These are phyloP conservation scores for Drosophila albomicans DNA, from an alignment of 1,140 invertebrate genomes.

Conservation along the genomic window DNA sequence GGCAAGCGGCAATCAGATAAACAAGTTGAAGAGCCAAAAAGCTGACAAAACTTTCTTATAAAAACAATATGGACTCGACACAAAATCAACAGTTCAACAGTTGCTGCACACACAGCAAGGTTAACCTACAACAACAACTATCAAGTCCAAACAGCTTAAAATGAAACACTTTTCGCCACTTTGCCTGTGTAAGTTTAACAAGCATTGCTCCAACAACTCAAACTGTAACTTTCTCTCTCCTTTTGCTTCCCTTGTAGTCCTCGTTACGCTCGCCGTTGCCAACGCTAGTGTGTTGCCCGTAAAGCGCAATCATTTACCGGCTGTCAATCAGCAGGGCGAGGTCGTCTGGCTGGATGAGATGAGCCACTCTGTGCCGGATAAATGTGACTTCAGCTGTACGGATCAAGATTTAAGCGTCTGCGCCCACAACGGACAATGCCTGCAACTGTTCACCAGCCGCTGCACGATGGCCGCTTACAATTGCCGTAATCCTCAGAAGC, in stretches of 20 bases:
- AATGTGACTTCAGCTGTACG: constrained; percentile 57
- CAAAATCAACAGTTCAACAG: constrained; percentile 65
- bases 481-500: constrained; percentile 73
- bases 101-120: constrained; percentile 70
- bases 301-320: constrained; percentile 32
- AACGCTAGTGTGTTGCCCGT: constrained; percentile 57
- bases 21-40: constrained; percentile 14
- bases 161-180: constrained; percentile 57
- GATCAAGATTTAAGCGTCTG: constrained; percentile 59
- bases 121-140: constrained; percentile 33
- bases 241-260: constrained; percentile 23
- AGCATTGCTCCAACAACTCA: not conserved
- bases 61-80: constrained; percentile 31
- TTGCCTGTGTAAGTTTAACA: constrained; percentile 47
- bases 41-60: constrained; percentile 48
- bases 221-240: not conserved
- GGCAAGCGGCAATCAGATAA: constrained; percentile 11
- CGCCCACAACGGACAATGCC: constrained; percentile 70
- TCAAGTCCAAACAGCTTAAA: constrained; percentile 18
- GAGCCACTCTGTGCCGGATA: constrained; percentile 42
- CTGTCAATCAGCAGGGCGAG: constrained; percentile 63
- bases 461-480: constrained; percentile 72
- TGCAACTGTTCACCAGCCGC: constrained; percentile 62
- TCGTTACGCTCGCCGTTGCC: constrained; percentile 8
- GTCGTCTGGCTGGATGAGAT: constrained; percentile 39